phyloP scores from a whole-genome alignment of 1,140 invertebrate genomes.

The Penaeus chinensis region DNA sequence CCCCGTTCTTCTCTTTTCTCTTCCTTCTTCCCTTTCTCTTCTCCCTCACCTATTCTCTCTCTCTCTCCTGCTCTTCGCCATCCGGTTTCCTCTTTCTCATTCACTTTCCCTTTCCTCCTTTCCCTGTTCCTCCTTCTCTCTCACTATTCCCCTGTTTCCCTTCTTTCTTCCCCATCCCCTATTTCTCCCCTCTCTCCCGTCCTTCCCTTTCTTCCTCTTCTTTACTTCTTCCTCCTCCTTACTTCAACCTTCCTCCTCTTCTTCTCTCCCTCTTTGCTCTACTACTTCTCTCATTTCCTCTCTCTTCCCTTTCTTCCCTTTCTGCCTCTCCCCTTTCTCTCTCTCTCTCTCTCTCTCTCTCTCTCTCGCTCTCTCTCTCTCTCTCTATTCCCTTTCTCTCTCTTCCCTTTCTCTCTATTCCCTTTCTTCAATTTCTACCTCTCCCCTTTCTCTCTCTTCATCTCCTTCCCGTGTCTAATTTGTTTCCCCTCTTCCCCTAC shows the following conservation, averaged over 20 bases:
- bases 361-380: not conserved
- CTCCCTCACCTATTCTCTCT: not conserved
- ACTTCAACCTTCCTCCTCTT: not conserved
- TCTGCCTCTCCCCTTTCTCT: no score
- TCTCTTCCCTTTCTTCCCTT: not conserved
- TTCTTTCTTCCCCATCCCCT: not conserved
- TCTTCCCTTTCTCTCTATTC: not conserved
- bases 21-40: not conserved
- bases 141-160: not conserved
- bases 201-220: not conserved
- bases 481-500: not conserved
- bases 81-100: not conserved
- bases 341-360: not conserved
- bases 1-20: not conserved
- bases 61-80: not conserved
- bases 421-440: not conserved
- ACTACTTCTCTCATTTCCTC: not conserved
- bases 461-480: not conserved
- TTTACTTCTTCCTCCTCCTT: not conserved
- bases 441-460: no score
- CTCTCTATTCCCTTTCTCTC: not conserved
- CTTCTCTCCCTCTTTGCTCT: not conserved
- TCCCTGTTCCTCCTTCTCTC: not conserved
- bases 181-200: not conserved
- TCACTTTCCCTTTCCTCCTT: not conserved